phyloP scores from a whole-genome alignment of 2,113 vertebrate genomes.

The human region GRCh38 chr12:12589001-12589500 shows the following conservation, averaged over 20 bases:
- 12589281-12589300: neutral
- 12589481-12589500: no score
- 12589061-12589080: neutral
- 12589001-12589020: neutral
- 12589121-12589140: slow-evolving; percentile 26
- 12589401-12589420: neutral
- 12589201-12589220: neutral
- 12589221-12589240: slow-evolving; percentile 24
- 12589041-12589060: slow-evolving; percentile 5
- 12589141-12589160: neutral
- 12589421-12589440: neutral
- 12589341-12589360: neutral
- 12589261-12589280: neutral
- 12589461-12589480: neutral
- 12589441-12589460: neutral
- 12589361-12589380: neutral
- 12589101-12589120: neutral
- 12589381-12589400: neutral
- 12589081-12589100: neutral
- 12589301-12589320: neutral
- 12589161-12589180: neutral
- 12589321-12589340: slow-evolving; percentile 2
- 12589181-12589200: neutral
- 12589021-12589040: neutral
- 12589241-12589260: neutral